phyloP scores from a whole-genome alignment of 2,888 invertebrate species.

The Chydorus sphaericus region DNA sequence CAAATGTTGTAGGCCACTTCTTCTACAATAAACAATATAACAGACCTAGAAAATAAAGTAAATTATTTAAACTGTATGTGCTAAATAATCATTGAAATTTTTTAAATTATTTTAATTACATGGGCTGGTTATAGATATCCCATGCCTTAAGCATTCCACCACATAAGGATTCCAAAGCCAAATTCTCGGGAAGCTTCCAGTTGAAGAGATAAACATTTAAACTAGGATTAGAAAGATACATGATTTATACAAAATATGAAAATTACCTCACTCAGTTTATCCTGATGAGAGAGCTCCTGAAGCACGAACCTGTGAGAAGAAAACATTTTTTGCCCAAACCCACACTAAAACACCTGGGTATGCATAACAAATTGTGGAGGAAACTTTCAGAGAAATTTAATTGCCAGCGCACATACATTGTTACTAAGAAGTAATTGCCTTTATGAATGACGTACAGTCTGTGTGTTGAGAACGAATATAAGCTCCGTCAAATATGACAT shows the following conservation, averaged over 20 bases:
- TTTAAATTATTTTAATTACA: too few relatives aligned
- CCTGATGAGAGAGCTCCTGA: slow-evolving; percentile 48
- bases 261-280: slow-evolving; percentile 56
- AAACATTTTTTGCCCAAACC: too few relatives aligned
- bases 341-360: too few relatives aligned
- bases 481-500: too few relatives aligned
- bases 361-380: too few relatives aligned
- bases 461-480: too few relatives aligned
- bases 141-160: slow-evolving; percentile 72
- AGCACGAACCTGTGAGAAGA: slow-evolving; percentile 48
- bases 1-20: slow-evolving; percentile 80
- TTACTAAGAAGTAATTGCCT: too few relatives aligned
- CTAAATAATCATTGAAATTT: too few relatives aligned
- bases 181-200: slow-evolving; percentile 65
- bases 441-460: too few relatives aligned
- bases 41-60: slow-evolving; percentile 36
- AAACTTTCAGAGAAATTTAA: too few relatives aligned
- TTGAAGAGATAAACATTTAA: background rate
- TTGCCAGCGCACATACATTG: too few relatives aligned
- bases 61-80: background rate
- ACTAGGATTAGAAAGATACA: background rate
- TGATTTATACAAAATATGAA: slow-evolving; percentile 12
- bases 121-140: slow-evolving; percentile 54
- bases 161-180: slow-evolving; percentile 63
- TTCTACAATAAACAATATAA: slow-evolving; percentile 76